Conservation (phyloP, 30 jellyfish, hydroid and myxozoan species). For the Chironex yamaguchii region DNA sequence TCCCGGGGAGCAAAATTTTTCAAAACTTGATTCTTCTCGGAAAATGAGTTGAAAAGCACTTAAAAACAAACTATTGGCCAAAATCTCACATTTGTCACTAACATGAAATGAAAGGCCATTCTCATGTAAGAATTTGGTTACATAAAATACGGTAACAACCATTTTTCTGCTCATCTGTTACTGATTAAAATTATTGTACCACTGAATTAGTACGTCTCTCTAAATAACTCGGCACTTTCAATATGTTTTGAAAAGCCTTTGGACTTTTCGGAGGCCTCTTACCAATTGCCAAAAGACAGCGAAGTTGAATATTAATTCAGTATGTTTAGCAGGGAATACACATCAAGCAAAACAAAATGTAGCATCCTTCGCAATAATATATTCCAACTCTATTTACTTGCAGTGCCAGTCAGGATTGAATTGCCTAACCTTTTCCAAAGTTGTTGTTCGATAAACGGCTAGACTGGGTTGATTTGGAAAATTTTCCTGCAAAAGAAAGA, state of each 20-base stretch:
- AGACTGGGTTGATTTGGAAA: neutral
- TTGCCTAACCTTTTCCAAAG: neutral
- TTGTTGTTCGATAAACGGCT: too few species aligned
- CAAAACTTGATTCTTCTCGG: neutral
- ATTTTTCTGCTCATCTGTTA: neutral
- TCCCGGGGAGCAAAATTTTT: neutral
- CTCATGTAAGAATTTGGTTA: neutral
- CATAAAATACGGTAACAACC: neutral
- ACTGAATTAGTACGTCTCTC: neutral
- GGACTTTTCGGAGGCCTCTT: neutral
- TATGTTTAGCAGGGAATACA: neutral
- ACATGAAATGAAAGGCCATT: neutral
- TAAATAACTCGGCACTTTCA: neutral
- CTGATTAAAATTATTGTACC: neutral
- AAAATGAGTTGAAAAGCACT: neutral
- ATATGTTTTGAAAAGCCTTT: neutral
- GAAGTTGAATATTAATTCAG: neutral
- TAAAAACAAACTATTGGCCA: neutral
- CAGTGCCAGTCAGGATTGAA: neutral
- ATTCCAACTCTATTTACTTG: neutral
- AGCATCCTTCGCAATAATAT: neutral
- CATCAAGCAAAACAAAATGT: neutral
- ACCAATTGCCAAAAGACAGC: neutral
- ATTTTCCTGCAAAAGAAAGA: neutral
- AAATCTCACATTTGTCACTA: neutral